phyloP scores from a whole-genome alignment of 2,797 vertebrate genomes.

The Tenualosa thibaudeaui region DNA sequence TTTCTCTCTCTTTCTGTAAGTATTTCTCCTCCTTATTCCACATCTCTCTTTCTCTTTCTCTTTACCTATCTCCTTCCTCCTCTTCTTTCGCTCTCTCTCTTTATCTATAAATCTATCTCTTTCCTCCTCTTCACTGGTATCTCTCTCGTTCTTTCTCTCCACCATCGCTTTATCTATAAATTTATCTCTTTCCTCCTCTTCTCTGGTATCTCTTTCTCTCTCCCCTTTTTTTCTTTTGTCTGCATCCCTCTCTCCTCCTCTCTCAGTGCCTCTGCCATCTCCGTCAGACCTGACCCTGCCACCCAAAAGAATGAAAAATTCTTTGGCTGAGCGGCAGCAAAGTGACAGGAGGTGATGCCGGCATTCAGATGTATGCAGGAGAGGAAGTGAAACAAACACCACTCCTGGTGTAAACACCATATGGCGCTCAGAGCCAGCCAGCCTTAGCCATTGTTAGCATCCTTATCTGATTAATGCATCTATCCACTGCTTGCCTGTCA shows the following conservation, averaged over 20 bases:
- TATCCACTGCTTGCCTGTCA: not conserved
- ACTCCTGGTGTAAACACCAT: not conserved
- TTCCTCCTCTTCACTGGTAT: not conserved
- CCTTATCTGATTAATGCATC: not conserved
- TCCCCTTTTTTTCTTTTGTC: not conserved
- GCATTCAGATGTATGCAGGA: not conserved
- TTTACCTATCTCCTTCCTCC: not conserved
- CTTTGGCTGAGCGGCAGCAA: not conserved
- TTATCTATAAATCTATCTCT: not conserved
- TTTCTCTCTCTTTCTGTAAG: not conserved
- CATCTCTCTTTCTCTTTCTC: not conserved
- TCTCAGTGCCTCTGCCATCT: not conserved
- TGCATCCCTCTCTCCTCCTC: not conserved
- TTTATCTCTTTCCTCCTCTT: not conserved
- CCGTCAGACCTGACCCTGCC: not conserved
- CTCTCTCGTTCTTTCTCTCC: not conserved
- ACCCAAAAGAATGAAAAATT: not conserved
- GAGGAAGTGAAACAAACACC: not conserved
- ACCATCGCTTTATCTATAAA: not conserved
- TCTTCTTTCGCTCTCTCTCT: not conserved
- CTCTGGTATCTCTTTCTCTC: not conserved
- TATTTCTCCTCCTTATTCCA: too few relatives aligned
- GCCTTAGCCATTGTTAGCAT: not conserved
- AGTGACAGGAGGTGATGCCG: too few relatives aligned
- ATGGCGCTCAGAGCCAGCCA: not conserved